Conservation (phyloP, 2,797 vertebrate species). For the Enteromius unitaeniatus region DNA sequence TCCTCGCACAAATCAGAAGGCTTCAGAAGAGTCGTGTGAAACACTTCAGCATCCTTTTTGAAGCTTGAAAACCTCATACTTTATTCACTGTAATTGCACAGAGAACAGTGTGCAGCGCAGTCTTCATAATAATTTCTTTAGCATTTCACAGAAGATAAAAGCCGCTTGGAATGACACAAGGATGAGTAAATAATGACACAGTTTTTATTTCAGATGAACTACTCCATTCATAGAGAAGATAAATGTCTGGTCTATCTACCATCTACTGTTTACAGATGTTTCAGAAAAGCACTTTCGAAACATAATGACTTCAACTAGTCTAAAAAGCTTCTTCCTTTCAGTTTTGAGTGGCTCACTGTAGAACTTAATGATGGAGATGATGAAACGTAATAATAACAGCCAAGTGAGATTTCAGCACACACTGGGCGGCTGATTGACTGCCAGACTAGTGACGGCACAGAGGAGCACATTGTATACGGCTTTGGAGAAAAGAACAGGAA, state of each 20-base stretch:
- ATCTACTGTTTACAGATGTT: slow-evolving; percentile 34
- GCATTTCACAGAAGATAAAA: slow-evolving; percentile 1
- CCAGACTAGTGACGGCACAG: slow-evolving; percentile 25
- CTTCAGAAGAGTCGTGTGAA: not conserved
- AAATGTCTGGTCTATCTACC: slow-evolving; percentile 5
- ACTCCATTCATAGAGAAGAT: slow-evolving; percentile 26
- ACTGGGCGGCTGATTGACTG: slow-evolving; percentile 42
- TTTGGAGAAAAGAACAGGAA: slow-evolving; percentile 20
- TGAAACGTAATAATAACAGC: slow-evolving; percentile 49
- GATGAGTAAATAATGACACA: slow-evolving; percentile 24
- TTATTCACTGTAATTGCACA: not conserved
- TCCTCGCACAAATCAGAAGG: not conserved
- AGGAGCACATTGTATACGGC: slow-evolving; percentile 16
- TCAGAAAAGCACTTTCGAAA: slow-evolving; percentile 34
- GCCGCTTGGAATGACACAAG: not conserved
- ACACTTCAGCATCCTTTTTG: not conserved
- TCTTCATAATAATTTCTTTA: slow-evolving; percentile 8
- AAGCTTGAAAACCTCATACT: not conserved
- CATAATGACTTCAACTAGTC: slow-evolving; percentile 13
- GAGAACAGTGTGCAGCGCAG: not conserved
- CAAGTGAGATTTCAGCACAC: slow-evolving; percentile 32
- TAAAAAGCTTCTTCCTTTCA: slow-evolving; percentile 31
- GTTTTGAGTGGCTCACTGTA: slow-evolving; percentile 25
- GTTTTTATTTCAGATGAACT: slow-evolving; percentile 4
- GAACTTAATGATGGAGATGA: slow-evolving; percentile 50